Base-by-base conservation (phyloP, 2,113 vertebrate genomes). In the Podarcis cretensis region DNA sequence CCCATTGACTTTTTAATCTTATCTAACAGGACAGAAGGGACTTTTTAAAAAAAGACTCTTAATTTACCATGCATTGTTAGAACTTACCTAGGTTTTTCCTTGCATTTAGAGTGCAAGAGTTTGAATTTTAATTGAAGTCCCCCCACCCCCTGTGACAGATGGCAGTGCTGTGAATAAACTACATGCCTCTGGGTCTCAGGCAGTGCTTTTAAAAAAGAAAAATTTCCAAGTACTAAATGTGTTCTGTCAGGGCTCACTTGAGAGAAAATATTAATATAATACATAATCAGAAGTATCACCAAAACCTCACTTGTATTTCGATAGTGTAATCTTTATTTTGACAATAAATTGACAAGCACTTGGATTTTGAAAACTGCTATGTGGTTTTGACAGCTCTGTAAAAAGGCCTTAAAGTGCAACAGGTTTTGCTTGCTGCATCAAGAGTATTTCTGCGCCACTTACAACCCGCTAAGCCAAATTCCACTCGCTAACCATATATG, bases 251-350 rank as follows among this genome's bases (percentile, higher is more conserved):
- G 40, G 35, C 40, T 85, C 73, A 30, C 35, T 20, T 65, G 35
- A n/a, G 71, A 37, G 27, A 82, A 75, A 76, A 82, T 75, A 82
- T 16, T 87, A 75, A 75, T 25, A 66, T 65, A 82, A 82, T 87
- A 80, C 71, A 87, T 40, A 43, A 88, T 83, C 69, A 48, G 35
- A 23, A 65, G 74, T 65, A 75, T 40, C 54, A 76, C 65, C 25
- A 65, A 40, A 66, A 63, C 10, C 57, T 48, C 12, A 43, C 54
- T 74, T 82, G 35, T 65, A 65, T 13, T 63, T 75, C 43, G 25
- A 18, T 37, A 79, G 40, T 79, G 40, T 79, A 48, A 54, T 79
- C 65, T 43, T 85, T 85, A 37, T 85, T 85, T 85, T 77, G 84
- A 43, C 74, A 86, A 77, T 54, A 43, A 66, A n/a, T 43, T 86